A percentile compares a stretch with the other conserved stretches of the same genome.
Evolutionary conservation across 2,113 vertebrate species (phyloP).

Genomic region (Azemiops feae): DNA sequence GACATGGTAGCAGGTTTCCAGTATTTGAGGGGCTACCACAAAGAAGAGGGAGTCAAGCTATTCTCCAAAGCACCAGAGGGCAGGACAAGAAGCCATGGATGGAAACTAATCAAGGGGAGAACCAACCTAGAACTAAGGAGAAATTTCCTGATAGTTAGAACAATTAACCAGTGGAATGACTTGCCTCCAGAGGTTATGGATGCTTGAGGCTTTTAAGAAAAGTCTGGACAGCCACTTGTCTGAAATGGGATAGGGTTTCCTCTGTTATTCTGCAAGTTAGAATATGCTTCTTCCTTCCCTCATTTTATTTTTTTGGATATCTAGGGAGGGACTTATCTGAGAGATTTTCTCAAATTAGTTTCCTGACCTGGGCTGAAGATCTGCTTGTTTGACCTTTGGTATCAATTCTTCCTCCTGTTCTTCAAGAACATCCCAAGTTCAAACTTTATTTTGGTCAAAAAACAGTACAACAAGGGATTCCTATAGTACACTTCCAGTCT

Average conservation of each 20-base stretch:
- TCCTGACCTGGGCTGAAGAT: background rate
- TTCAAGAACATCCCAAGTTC: background rate
- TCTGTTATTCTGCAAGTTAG: background rate
- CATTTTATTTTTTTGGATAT: background rate
- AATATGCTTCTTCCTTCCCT: background rate
- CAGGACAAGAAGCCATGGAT: no score
- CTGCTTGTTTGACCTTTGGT: background rate
- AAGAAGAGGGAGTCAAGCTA: no score
- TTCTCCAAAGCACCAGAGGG: no score
- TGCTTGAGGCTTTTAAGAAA: background rate
- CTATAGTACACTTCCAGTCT: background rate
- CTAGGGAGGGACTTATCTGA: background rate
- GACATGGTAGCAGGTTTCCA: no score
- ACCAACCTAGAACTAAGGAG: no score
- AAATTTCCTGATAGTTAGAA: no score
- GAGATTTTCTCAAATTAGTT: background rate
- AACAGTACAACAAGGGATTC: background rate
- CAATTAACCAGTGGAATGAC: no score
- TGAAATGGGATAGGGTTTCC: background rate
- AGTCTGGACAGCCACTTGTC: background rate
- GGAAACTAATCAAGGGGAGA: no score
- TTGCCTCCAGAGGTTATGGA: no score
- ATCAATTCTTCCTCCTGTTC: background rate
- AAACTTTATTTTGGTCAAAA: background rate
- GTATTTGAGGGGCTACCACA: no score